Evolutionary conservation across 2,113 vertebrate species (phyloP).

Genomic region (Rissa tridactyla): DNA sequence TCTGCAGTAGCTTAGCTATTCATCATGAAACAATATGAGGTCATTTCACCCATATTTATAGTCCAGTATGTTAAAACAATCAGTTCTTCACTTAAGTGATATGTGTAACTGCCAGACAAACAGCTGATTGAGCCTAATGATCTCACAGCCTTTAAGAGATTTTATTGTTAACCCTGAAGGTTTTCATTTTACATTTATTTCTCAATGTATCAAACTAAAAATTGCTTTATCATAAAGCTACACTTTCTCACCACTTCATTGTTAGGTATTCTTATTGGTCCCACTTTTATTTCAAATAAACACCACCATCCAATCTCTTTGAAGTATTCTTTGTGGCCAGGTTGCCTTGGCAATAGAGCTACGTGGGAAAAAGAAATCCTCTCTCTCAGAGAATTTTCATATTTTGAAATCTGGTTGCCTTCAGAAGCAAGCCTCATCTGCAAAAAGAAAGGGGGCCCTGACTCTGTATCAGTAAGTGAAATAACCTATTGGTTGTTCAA

Average conservation of each 20-base stretch:
- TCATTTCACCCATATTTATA: background rate
- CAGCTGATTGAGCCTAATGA: background rate
- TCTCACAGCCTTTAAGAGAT: background rate
- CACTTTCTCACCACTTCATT: background rate
- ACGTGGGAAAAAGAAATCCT: background rate
- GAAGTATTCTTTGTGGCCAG: background rate
- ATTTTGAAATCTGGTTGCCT: background rate
- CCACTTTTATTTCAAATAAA: background rate
- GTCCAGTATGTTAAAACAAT: background rate
- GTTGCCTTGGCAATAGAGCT: conserved; percentile 12
- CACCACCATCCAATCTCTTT: background rate
- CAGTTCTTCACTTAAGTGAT: background rate
- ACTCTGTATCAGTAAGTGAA: background rate
- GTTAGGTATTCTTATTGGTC: background rate
- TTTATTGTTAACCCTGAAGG: background rate
- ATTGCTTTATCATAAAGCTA: background rate
- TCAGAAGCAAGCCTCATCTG: background rate
- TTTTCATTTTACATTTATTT: background rate
- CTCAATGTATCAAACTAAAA: background rate
- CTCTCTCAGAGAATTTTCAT: background rate
- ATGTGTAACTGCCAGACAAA: background rate
- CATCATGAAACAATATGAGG: background rate
- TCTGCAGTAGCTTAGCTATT: background rate
- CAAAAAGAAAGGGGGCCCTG: background rate
- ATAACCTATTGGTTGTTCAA: background rate